Evolutionary conservation across 2,888 invertebrate genomes (phyloP), one percentile per base, ranked within the genome.

Genomic region (Cephonodes hylas): DNA sequence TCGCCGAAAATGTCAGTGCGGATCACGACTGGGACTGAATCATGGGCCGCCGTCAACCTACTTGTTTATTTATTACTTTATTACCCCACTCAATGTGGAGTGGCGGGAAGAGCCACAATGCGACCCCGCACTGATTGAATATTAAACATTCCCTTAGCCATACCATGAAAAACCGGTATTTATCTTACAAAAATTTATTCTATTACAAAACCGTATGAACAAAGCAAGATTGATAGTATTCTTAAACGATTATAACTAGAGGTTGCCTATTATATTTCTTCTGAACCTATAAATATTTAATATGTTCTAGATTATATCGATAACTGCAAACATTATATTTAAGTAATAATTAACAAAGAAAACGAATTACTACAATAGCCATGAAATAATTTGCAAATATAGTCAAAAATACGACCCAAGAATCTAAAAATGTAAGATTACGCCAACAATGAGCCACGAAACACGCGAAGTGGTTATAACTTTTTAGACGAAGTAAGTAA

Each of bases 21-120:
- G 71, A 69, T 68, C 71, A 65, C 64, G 59, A 70, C 61, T 61
- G 58, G 63, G 63, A 65, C 65, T 66, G 66, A 64, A 66, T 67
- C 69, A 61, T 63, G 64, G 71, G 66, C 70, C 71, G 73, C 72
- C 76, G 73, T 74, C 77, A 73, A 70, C 71, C 81, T 82, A 79
- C 85, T 88, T 86, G 83, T 85, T 86, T 89, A 89, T 88, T 86
- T 87, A 88, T 86, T 81, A 84, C 85, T 83, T 87, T 88, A 86
- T 85, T 84, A 84, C 85, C 87, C 83, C 83, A 86, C 84, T 88
- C 86, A 81, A 81, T 76, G 82, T 77, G 71, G 85, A 85, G 83
- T 83, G 85, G 84, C 81, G 80, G 84, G 77, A 80, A 81, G 76
- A 80, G 80, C 81, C 84, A 85, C 86, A 85, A 82, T 83, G 80